Evolutionary conservation across 2,113 vertebrate genomes (phyloP).

Genomic region (Passer domesticus): DNA sequence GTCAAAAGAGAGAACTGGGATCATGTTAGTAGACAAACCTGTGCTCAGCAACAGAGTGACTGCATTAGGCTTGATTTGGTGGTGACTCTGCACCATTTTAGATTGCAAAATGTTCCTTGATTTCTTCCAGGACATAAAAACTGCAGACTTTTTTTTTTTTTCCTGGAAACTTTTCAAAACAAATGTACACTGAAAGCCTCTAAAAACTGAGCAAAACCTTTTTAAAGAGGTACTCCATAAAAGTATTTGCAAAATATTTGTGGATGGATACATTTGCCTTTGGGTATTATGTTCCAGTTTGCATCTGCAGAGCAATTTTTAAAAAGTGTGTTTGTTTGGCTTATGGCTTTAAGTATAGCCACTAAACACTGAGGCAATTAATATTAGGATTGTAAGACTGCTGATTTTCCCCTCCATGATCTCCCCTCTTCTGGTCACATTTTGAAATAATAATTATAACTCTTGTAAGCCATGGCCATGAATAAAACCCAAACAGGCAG

Average conservation of each 20-base stretch:
- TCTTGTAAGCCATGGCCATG: not conserved
- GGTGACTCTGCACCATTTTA: not conserved
- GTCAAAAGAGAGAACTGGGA: not conserved
- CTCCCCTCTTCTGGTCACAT: not conserved
- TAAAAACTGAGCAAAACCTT: not conserved
- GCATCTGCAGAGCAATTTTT: not conserved
- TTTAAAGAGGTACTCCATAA: not conserved
- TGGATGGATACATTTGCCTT: not conserved
- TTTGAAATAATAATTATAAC: not conserved
- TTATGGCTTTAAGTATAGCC: not conserved
- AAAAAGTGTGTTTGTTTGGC: not conserved
- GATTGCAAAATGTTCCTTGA: not conserved
- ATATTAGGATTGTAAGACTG: not conserved
- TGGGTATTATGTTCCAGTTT: not conserved
- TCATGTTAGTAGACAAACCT: not conserved
- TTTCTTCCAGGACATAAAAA: not conserved
- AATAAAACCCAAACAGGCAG: not conserved
- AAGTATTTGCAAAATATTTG: constrained; percentile 19
- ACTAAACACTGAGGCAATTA: not conserved
- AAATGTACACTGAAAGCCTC: not conserved
- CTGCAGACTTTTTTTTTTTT: not conserved
- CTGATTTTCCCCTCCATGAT: not conserved
- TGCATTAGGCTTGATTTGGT: not conserved
- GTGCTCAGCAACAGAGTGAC: not conserved
- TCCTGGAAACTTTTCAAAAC: not conserved